Evolutionary conservation across 64 coral and sea anemone genomes (phyloP), one percentile per base, ranked within the genome.

Genomic region (Montipora cactus): DNA sequence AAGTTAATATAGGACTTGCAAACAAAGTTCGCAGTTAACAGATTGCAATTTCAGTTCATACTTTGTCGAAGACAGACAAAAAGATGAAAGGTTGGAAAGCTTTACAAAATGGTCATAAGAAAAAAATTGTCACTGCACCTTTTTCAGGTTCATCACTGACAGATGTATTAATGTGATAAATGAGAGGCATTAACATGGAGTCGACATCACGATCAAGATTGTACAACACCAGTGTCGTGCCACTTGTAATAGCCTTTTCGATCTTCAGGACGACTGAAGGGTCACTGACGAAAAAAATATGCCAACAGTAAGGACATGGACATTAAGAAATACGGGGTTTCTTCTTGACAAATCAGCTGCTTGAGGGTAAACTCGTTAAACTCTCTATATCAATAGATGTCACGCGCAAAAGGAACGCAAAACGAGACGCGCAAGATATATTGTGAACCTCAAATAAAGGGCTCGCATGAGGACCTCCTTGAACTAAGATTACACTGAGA

Each of bases 131-230:
- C 61, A 84, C 25, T 73, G 66, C 81, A 98, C 96, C 96, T 95
- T 91, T 84, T 77, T 89, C 81, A 22, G 47, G 77, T 18, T 80
- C 75, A 4, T 93, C 97, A 81, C 75, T 84, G 5, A 79, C 80
- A 11, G 91, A 75, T 19, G 97, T 95, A 66, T 77, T 95, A 62
- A 96, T 91, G 47, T 95, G 95, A 84, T 98, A 94, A 76, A 98
- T 98, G 48, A 98, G 55, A 69, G 97, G 97, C 87, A 98, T 95
- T 62, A 98, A 96, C 84, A 98, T 69, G 10, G 97, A 98, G 79
- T 98, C 97, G 16, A 98, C 87, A 80, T 82, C 76, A 69, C 93
- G 75, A 59, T 98, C 94, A 14, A 98, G 93, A 67, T 98, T 98
- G 71, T 96, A 93, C 6, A 98, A 78, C 50, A 98, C 94, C 70